phyloP scores from a whole-genome alignment of 1,140 invertebrate species.

The Ephestia elutella region DNA sequence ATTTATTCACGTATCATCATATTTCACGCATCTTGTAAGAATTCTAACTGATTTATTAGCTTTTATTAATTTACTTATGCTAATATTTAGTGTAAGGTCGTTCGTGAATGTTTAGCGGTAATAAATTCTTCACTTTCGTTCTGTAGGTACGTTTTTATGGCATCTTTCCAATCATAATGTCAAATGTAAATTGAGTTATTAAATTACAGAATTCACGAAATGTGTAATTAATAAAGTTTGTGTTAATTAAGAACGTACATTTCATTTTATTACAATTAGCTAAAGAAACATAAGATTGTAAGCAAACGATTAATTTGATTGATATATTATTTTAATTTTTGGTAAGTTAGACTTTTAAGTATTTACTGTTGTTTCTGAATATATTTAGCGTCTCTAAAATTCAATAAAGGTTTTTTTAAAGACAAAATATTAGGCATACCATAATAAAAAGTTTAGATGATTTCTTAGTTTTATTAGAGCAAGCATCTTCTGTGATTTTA shows the following conservation, averaged over 20 bases:
- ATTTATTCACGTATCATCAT: constrained; percentile 4
- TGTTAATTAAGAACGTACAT: not conserved
- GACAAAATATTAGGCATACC: no score
- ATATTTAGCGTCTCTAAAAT: no score
- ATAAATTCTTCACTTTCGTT: constrained; percentile 1
- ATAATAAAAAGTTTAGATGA: no score
- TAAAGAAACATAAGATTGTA: no score
- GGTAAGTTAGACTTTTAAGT: no score
- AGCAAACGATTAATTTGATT: no score
- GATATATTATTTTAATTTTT: no score
- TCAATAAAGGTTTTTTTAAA: no score
- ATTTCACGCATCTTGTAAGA: constrained; percentile 7
- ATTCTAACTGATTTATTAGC: constrained; percentile 8
- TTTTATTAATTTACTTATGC: constrained; percentile 4
- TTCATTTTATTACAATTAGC: no score
- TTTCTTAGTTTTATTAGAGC: no score
- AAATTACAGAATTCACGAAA: not conserved
- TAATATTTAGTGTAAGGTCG: constrained; percentile 6
- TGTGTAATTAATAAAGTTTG: not conserved
- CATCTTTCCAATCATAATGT: not conserved
- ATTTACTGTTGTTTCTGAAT: no score
- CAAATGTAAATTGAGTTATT: not conserved
- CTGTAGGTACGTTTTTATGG: not conserved
- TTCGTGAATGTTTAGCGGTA: constrained; percentile 5
- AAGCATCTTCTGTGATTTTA: no score